These are phyloP conservation scores for Clamator glandarius DNA, from an alignment of 2,797 vertebrate species.

Conservation along the genomic window DNA sequence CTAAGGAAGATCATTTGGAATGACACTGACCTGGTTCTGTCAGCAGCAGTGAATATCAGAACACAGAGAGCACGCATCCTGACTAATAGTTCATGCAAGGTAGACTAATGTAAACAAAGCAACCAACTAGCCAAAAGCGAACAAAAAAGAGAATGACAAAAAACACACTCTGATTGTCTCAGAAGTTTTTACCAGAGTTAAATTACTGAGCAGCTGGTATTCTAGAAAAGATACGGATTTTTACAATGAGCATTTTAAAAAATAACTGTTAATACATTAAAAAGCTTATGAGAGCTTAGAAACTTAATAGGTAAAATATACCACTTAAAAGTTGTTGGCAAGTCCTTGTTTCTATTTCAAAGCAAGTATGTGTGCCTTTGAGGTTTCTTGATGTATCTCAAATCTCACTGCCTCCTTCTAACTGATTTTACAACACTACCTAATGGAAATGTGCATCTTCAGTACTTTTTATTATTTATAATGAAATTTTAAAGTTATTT, in stretches of 20 bases:
- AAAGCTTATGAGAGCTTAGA: not conserved
- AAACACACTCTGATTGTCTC: not conserved
- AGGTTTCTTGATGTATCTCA: not conserved
- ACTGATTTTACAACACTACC: not conserved
- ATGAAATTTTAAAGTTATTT: not conserved
- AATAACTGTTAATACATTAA: not conserved
- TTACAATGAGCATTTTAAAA: not conserved
- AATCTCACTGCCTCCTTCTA: not conserved
- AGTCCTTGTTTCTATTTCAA: not conserved
- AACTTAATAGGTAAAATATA: not conserved
- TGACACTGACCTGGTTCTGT: slow-evolving; percentile 58
- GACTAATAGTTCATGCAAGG: not conserved
- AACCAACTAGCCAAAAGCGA: not conserved
- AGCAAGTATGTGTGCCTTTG: not conserved
- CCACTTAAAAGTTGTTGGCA: not conserved
- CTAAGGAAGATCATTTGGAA: slow-evolving; percentile 29
- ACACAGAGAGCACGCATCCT: not conserved
- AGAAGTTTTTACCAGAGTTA: not conserved
- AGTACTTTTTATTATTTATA: not conserved
- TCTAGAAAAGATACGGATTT: not conserved
- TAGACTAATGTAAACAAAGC: not conserved
- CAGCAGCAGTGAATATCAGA: slow-evolving; percentile 37
- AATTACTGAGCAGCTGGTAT: not conserved
- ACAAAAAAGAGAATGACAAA: not conserved
- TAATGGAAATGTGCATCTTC: not conserved